phyloP scores from a whole-genome alignment of 2,113 vertebrate genomes.

The Nycticorax nycticorax region DNA sequence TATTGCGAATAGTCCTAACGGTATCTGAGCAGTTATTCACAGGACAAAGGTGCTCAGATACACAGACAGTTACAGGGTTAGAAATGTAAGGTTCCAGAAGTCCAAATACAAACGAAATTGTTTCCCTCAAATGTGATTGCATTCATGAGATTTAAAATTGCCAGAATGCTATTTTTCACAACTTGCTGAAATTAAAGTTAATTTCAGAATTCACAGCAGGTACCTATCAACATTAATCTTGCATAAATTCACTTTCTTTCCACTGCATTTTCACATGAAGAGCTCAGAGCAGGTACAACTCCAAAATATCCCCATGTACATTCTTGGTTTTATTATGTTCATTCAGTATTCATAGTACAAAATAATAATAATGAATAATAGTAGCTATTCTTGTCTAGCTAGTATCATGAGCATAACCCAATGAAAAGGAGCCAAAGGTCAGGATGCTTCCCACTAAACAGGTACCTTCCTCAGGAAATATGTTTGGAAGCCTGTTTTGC shows the following conservation, averaged over 20 bases:
- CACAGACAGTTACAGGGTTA: not conserved
- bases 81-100: not conserved
- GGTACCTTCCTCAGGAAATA: not conserved
- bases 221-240: not conserved
- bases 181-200: not conserved
- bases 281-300: not conserved
- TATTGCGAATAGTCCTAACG: not conserved
- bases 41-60: not conserved
- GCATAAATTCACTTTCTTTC: not conserved
- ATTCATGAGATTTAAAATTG: not conserved
- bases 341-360: not conserved
- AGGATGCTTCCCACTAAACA: not conserved
- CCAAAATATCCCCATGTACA: not conserved
- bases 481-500: not conserved
- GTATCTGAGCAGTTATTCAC: not conserved
- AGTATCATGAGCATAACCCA: not conserved
- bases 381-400: not conserved
- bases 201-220: slow-evolving; percentile 19
- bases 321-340: not conserved
- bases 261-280: not conserved
- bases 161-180: not conserved
- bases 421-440: not conserved
- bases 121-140: not conserved
- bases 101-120: not conserved
- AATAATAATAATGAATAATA: not conserved